phyloP scores from a whole-genome alignment of 2,113 vertebrate genomes.

The Bucco capensis region DNA sequence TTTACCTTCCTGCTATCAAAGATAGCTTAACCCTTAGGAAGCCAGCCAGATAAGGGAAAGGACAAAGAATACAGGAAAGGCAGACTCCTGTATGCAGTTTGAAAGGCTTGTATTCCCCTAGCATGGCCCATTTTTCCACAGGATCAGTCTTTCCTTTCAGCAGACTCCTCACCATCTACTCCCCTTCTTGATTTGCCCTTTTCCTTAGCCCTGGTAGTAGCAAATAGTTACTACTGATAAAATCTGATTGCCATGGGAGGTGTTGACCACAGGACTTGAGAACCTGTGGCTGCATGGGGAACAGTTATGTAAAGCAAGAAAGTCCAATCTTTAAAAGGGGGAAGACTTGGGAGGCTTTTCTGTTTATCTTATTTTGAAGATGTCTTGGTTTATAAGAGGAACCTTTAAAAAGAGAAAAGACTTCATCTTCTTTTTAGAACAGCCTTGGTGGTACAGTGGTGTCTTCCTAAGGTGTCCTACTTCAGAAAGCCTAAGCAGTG shows the following conservation, averaged over 20 bases:
- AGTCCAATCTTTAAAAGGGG: neutral
- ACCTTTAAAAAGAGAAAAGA: neutral
- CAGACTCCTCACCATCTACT: neutral
- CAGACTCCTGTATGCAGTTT: neutral
- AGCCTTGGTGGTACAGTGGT: neutral
- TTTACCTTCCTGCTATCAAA: constrained; percentile 22
- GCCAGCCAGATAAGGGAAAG: neutral
- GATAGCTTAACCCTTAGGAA: constrained; percentile 21
- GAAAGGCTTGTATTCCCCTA: neutral
- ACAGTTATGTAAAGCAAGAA: neutral
- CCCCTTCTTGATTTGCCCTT: neutral
- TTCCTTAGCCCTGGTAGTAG: neutral
- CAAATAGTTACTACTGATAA: neutral
- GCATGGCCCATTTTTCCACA: neutral
- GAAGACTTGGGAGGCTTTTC: neutral
- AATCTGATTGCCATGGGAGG: neutral
- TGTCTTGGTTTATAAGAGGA: neutral
- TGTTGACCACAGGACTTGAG: neutral
- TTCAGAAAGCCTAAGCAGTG: neutral
- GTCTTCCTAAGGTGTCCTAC: neutral
- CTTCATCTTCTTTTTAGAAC: neutral
- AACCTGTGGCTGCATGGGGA: neutral
- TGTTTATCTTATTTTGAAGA: neutral
- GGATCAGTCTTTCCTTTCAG: neutral
- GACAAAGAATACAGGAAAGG: neutral